These are phyloP conservation scores for Uria aalge DNA, from an alignment of 2,113 vertebrate species.

Conservation along the genomic window DNA sequence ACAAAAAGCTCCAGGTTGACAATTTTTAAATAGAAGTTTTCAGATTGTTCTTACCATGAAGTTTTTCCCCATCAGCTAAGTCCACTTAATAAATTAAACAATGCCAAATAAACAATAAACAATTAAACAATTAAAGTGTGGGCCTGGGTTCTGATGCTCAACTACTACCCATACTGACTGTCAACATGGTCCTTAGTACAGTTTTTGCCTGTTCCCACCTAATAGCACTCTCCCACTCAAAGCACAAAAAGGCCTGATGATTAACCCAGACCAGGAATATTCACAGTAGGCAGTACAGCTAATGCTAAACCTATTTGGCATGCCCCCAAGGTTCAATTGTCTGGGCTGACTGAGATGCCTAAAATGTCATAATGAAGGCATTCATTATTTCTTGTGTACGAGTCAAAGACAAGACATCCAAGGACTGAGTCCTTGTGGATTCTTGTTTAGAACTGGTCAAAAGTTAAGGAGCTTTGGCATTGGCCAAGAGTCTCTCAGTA, in stretches of 20 bases:
- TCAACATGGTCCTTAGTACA: background rate
- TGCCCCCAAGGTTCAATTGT: rapidly evolving
- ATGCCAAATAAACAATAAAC: background rate
- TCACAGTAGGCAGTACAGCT: rapidly evolving
- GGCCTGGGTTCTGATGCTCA: background rate
- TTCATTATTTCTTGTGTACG: background rate
- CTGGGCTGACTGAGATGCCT: background rate
- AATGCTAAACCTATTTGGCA: background rate
- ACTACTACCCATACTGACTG: background rate
- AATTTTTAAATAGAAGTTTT: background rate
- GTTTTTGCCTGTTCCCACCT: background rate
- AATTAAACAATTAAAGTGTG: background rate
- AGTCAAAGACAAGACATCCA: background rate
- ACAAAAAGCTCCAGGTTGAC: background rate
- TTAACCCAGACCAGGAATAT: background rate
- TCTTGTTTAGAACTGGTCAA: background rate
- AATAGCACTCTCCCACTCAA: background rate
- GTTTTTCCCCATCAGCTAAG: background rate
- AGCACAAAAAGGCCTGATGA: background rate
- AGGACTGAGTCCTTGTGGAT: background rate
- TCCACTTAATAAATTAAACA: background rate
- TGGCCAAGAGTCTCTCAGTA: background rate
- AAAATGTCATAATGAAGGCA: background rate
- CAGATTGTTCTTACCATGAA: background rate
- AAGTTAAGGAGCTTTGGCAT: background rate